phyloP scores from a whole-genome alignment of 2,113 vertebrate species.

The Amazona guildingii region DNA sequence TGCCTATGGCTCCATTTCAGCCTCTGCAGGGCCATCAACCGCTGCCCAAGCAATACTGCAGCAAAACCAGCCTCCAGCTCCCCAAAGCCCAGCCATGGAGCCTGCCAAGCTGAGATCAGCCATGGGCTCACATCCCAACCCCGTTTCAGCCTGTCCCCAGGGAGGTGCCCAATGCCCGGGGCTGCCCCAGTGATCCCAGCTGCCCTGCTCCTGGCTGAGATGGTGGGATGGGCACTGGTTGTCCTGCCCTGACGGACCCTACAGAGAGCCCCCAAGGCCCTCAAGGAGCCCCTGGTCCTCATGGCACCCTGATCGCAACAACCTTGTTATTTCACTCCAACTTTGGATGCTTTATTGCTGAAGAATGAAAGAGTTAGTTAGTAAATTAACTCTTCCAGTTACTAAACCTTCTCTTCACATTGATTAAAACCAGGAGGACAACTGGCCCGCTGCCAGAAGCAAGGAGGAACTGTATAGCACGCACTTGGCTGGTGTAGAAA shows the following conservation, averaged over 20 bases:
- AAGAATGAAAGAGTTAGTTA: neutral
- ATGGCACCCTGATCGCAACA: neutral
- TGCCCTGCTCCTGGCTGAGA: neutral
- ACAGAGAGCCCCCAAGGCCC: neutral
- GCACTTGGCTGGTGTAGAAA: neutral
- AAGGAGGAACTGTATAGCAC: neutral
- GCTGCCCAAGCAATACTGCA: rapidly evolving
- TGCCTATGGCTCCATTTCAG: neutral
- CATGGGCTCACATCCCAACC: rapidly evolving
- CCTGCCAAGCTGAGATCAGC: too few species aligned
- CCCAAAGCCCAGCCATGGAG: neutral
- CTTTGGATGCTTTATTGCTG: neutral
- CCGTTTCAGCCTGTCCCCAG: rapidly evolving
- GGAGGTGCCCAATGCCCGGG: too few species aligned
- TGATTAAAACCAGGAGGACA: neutral
- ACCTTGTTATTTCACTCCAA: neutral
- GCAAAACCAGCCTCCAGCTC: neutral
- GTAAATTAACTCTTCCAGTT: neutral
- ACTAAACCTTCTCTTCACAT: neutral
- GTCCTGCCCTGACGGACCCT: neutral
- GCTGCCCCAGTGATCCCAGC: neutral
- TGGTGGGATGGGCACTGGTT: neutral
- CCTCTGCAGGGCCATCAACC: neutral
- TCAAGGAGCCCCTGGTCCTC: neutral
- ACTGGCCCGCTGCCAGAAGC: neutral